phyloP scores from a whole-genome alignment of 1,140 invertebrate genomes.

The Hyles vespertilio region DNA sequence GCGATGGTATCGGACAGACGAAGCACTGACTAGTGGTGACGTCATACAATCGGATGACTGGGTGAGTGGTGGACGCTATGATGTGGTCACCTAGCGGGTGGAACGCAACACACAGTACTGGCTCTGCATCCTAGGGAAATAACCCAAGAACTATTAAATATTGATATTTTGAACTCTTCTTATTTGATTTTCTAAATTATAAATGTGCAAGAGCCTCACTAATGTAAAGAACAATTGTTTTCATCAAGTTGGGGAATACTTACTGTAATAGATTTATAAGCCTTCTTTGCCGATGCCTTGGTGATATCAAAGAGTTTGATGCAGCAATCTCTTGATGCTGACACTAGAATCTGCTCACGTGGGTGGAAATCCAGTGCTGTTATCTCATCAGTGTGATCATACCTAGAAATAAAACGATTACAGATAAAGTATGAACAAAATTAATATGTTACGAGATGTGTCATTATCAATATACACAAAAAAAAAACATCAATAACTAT shows the following conservation, averaged over 20 bases:
- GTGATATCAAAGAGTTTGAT: slow-evolving; percentile 98
- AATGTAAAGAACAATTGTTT: no score
- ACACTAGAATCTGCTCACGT: slow-evolving; percentile 92
- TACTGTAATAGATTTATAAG: slow-evolving; percentile 93
- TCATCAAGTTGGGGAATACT: slow-evolving; percentile 16
- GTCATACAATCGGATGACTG: slow-evolving; percentile 94
- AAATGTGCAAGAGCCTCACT: no score
- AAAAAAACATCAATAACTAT: no score
- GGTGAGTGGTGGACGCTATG: slow-evolving; percentile 94
- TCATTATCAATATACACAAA: no score
- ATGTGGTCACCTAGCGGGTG: slow-evolving; percentile 97
- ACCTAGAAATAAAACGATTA: slow-evolving; percentile 62
- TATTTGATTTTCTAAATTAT: no score
- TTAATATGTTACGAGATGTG: no score
- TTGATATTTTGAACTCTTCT: no score
- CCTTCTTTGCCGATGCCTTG: slow-evolving; percentile 98
- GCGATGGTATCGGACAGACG: slow-evolving; percentile 91
- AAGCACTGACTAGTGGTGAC: slow-evolving; percentile 97
- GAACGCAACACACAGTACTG: slow-evolving; percentile 91
- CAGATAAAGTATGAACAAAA: not conserved
- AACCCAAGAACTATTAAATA: no score
- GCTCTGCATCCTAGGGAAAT: slow-evolving; percentile 87
- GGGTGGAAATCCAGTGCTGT: slow-evolving; percentile 98
- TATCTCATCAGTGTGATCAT: slow-evolving; percentile 98
- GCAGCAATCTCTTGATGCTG: slow-evolving; percentile 94